Base-by-base conservation (phyloP, 64 coral and sea anemone species). In the Acropora yongei region DNA sequence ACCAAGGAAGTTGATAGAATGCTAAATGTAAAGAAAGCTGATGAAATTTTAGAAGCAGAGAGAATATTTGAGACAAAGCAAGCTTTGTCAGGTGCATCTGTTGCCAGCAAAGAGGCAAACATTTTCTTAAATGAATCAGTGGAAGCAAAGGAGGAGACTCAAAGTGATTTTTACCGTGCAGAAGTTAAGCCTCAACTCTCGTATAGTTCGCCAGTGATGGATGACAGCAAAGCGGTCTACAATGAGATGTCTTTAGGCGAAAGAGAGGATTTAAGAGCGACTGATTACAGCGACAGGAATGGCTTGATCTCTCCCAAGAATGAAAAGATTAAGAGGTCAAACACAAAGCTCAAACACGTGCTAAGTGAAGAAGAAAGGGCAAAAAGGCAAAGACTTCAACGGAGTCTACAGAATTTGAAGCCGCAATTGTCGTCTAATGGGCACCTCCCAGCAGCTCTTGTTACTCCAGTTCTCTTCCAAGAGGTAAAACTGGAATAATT, bases 391-490 rank as follows among this genome's bases (percentile, higher is more conserved):
- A 77, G 95, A 47, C 72, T 97, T 73, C 91, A 91, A 45, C 86
- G 90, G 68, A 94, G 88, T 84, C 74, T 97, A 3, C 92, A 97
- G 51, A 97, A 92, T 17, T 81, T 97, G n/a, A 86, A 92, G 48
- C 93, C 75, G 1, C 78, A 87, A 43, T 75, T 60, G 6, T 55
- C 57, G 20, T 77, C 90, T 3, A 80, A 89, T 18, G 68, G 74
- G n/a, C 90, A 65, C 83, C 83, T 68, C 13, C 57, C 87, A 74
- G 82, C 77, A 10, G 90, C 93, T 30, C 77, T 57, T 19, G 72
- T 61, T 17, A 98, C 96, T 83, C 93, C 96, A 5, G 76, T 95
- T 4, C n/a, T 93, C 3, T 98, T 95, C 76, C 93, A 95, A 78
- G 68, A 92, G 93, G 93, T 98, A 88, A 78, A 58, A 16, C 53